Conservation (phyloP, 2,113 vertebrate species). For the Nothoprocta pentlandii region DNA sequence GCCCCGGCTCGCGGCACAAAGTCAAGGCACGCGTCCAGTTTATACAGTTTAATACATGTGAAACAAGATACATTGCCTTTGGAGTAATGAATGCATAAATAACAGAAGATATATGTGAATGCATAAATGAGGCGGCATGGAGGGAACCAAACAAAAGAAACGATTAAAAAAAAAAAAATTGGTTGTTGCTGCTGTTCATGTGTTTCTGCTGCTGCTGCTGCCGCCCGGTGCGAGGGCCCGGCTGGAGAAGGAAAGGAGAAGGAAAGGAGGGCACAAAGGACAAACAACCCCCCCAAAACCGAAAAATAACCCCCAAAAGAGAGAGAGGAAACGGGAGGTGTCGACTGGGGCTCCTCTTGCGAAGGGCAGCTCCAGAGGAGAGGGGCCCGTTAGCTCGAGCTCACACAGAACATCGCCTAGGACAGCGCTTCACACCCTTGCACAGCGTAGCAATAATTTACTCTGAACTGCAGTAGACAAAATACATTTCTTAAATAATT, state of each 20-base stretch:
- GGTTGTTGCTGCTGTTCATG: background rate
- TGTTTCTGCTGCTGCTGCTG: background rate
- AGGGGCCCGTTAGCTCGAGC: background rate
- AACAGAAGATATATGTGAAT: slow-evolving; percentile 74
- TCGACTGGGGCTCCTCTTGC: background rate
- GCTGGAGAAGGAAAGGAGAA: background rate
- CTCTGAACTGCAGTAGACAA: slow-evolving; percentile 57
- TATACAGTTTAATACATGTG: slow-evolving; percentile 77
- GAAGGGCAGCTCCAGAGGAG: background rate
- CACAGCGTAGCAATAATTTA: slow-evolving; percentile 39
- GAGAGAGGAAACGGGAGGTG: background rate
- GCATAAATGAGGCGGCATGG: slow-evolving; percentile 67
- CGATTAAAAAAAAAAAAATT: background rate
- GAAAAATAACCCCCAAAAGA: no score
- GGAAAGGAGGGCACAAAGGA: background rate
- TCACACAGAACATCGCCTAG: slow-evolving; percentile 10
- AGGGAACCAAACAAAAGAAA: background rate
- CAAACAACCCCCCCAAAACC: background rate
- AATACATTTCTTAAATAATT: slow-evolving; percentile 79
- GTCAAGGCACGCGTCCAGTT: slow-evolving; percentile 71
- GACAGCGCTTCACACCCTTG: slow-evolving; percentile 25
- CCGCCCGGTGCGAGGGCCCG: background rate
- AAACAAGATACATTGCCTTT: slow-evolving; percentile 73
- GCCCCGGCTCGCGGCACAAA: background rate
- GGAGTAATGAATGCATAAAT: slow-evolving; percentile 72